These are phyloP conservation scores for Diarsia rubi DNA, from an alignment of 2,888 invertebrate genomes.

Conservation along the genomic window DNA sequence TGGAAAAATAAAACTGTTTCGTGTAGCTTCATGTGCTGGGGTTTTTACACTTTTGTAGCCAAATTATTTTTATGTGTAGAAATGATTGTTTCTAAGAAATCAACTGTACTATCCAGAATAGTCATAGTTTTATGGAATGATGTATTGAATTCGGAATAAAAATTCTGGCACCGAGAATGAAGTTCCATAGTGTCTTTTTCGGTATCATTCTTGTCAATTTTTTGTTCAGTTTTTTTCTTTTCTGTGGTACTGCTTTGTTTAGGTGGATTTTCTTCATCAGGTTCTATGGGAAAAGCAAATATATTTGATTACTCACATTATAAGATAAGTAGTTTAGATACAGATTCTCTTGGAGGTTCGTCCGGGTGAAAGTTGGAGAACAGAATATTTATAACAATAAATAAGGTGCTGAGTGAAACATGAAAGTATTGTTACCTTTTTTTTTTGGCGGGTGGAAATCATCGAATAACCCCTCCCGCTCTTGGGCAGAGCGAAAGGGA, in stretches of 20 bases:
- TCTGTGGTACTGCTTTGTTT: slow-evolving; percentile 1
- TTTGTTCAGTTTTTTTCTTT: not conserved
- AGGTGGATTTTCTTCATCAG: not conserved
- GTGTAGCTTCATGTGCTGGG: too few species aligned
- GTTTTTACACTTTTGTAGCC: not conserved
- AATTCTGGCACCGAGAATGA: not conserved
- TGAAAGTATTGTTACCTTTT: not conserved
- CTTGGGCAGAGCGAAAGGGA: too few species aligned
- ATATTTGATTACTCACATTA: not conserved
- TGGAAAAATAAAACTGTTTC: too few species aligned
- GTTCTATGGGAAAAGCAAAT: not conserved
- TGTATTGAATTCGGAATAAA: slow-evolving; percentile 9
- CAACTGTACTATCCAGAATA: not conserved
- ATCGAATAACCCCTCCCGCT: too few species aligned
- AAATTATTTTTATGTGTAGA: not conserved
- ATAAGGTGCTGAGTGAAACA: not conserved
- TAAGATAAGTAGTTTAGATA: not conserved
- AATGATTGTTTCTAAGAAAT: slow-evolving; percentile 8
- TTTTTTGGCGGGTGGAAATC: too few species aligned
- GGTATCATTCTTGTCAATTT: not conserved
- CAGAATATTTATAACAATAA: not conserved
- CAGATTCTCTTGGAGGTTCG: not conserved
- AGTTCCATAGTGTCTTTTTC: not conserved
- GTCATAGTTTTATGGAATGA: slow-evolving; percentile 20
- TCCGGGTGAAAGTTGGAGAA: not conserved